Conservation (phyloP, 2,888 invertebrate genomes). For the Thyatira batis region DNA sequence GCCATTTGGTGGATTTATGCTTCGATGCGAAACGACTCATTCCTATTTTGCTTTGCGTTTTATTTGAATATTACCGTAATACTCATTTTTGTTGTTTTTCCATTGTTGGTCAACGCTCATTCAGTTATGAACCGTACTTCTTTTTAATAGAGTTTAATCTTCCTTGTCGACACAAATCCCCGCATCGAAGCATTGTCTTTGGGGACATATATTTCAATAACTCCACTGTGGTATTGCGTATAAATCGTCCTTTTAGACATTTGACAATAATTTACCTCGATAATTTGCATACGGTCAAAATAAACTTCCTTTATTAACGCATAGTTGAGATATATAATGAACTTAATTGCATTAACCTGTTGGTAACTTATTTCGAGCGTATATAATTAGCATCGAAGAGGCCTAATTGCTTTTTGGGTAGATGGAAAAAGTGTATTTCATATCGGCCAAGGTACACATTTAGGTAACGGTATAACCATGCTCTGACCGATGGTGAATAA, state of each 20-base stretch:
- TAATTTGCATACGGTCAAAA: conserved; percentile 62
- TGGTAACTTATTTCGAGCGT: background rate
- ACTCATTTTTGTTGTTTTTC: conserved; percentile 64
- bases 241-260: conserved; percentile 76
- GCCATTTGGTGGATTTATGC: conserved; percentile 69
- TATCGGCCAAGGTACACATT: conserved; percentile 24
- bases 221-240: conserved; percentile 65
- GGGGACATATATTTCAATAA: conserved; percentile 79
- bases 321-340: conserved; percentile 36
- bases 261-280: conserved; percentile 67
- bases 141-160: conserved; percentile 46
- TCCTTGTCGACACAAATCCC: conserved; percentile 29
- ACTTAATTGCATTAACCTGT: conserved; percentile 4
- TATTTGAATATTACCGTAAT: conserved; percentile 65
- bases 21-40: conserved; percentile 67
- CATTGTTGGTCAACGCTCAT: conserved; percentile 31
- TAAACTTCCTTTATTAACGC: conserved; percentile 43
- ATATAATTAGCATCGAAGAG: conserved; percentile 1
- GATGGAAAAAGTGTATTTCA: conserved; percentile 28
- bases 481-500: conserved; percentile 55
- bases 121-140: conserved; percentile 42
- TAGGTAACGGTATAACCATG: conserved; percentile 32
- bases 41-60: conserved; percentile 67
- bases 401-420: conserved; percentile 32
- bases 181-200: conserved; percentile 63